Conservation (phyloP, 2,113 vertebrate species). For the Lontra canadensis region DNA sequence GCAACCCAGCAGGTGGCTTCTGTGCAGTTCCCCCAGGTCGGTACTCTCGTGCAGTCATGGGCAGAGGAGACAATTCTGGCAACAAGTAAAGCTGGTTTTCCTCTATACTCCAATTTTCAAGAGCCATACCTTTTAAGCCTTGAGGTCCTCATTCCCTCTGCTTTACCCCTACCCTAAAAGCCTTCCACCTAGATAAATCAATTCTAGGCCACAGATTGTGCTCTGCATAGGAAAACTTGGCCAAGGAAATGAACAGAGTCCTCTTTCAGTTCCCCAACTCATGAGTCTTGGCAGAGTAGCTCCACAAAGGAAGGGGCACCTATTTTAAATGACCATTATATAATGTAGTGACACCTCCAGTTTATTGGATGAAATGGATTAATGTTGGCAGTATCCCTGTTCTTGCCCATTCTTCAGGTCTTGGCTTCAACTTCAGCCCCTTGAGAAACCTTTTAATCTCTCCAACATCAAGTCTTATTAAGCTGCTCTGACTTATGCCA, state of each 20-base stretch:
- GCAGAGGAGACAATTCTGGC: background rate
- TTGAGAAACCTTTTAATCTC: background rate
- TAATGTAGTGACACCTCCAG: background rate
- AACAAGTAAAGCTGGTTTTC: background rate
- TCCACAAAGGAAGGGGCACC: background rate
- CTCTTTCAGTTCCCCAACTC: background rate
- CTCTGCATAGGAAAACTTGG: background rate
- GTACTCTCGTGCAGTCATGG: too few relatives aligned
- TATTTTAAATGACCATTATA: background rate
- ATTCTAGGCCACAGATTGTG: background rate
- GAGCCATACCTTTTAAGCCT: background rate
- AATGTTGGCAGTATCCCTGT: background rate
- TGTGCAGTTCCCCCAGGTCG: background rate
- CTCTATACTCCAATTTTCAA: background rate
- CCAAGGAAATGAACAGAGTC: background rate
- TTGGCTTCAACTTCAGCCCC: background rate
- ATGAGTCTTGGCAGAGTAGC: background rate
- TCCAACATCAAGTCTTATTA: background rate
- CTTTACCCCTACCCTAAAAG: background rate
- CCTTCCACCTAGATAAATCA: background rate
- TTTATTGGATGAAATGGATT: background rate
- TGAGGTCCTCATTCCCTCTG: background rate
- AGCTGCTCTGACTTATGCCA: background rate
- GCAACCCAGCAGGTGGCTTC: background rate
- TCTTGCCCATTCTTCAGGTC: background rate